Base-by-base conservation (phyloP, 2,888 invertebrate genomes). In the Endomychus coccineus region DNA sequence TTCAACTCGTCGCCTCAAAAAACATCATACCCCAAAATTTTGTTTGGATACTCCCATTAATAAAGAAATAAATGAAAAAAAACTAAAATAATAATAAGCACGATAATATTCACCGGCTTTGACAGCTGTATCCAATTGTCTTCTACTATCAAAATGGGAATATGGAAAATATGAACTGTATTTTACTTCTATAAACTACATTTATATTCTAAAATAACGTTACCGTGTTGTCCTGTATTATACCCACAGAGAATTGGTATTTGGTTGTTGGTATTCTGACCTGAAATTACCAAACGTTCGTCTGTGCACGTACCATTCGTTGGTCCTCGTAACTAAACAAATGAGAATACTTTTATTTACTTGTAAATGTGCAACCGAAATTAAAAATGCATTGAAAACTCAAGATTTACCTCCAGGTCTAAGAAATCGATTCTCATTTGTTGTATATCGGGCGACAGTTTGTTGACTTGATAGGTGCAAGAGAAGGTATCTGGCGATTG, bases 141-240 rank as follows among this genome's bases (percentile, higher is more conserved):
- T n/a, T n/a, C n/a, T n/a, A n/a, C n/a, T n/a, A n/a, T n/a, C n/a
- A n/a, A n/a, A n/a, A n/a, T n/a, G n/a, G n/a, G n/a, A n/a, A n/a
- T n/a, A n/a, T n/a, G n/a, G n/a, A n/a, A n/a, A n/a, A n/a, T n/a
- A n/a, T n/a, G n/a, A n/a, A n/a, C n/a, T n/a, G n/a, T n/a, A n/a
- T n/a, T n/a, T n/a, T n/a, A n/a, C n/a, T n/a, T n/a, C n/a, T n/a
- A n/a, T n/a, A n/a, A n/a, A n/a, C n/a, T n/a, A n/a, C n/a, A n/a
- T n/a, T n/a, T n/a, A n/a, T n/a, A n/a, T 6, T 14, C 6, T 25
- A 10, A 25, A 9, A 9, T 25, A 9, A 9, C 56, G 64, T 69
- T 68, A 85, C 86, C 66, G 51, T 84, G 83, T 58, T 83, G 82
- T 9, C 82, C 84, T 1, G 80, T 77, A 55, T 84, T 85, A 23